Evolutionary conservation across 2,797 vertebrate genomes (phyloP), one percentile per base, ranked within the genome.

Genomic region (Selene dorsalis): DNA sequence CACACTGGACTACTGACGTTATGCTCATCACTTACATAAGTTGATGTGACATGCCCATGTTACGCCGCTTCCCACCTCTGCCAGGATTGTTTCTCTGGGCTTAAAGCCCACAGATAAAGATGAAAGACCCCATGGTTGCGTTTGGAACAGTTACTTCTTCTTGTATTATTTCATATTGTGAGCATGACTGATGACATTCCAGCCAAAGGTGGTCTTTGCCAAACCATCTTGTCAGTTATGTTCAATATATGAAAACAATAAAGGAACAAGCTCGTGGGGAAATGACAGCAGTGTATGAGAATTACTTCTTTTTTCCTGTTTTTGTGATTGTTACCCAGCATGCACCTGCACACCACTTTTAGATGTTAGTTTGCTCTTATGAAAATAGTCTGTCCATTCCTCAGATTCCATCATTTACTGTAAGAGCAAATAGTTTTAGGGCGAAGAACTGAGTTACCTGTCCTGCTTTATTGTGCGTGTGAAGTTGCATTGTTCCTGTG

Each of bases 11-110:
- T 53, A 61, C 77, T n/a, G 74, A 69, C 77, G 66, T 72, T 69
- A 73, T 68, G 73, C 80, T 89, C 85, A 72, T 91, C 84, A 68
- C 75, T 81, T 32, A 20, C 77, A 84, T 84, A 71, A 87, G 73
- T 77, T 75, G 47, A 52, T 71, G 69, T 81, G 84, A 86, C 82
- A 77, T 74, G 69, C 57, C 73, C 70, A 56, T 47, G 63, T 62
- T 80, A 62, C 41, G 17, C 60, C 59, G 56, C 43, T 55, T 28
- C 84, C 68, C 64, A 53, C 48, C 43, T 69, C 66, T 30, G 28
- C 52, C 64, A 39, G 64, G 16, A 17, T 80, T 65, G 38, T 81
- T 86, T 77, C 2, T 1, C 35, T 60, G 61, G 75, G 74, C 75
- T 71, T 81, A 50, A 10, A 55, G 71, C 82, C 75, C 75, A 79